Evolutionary conservation across 2,113 vertebrate species (phyloP).

Genomic region (Tricholaema leucomelas): DNA sequence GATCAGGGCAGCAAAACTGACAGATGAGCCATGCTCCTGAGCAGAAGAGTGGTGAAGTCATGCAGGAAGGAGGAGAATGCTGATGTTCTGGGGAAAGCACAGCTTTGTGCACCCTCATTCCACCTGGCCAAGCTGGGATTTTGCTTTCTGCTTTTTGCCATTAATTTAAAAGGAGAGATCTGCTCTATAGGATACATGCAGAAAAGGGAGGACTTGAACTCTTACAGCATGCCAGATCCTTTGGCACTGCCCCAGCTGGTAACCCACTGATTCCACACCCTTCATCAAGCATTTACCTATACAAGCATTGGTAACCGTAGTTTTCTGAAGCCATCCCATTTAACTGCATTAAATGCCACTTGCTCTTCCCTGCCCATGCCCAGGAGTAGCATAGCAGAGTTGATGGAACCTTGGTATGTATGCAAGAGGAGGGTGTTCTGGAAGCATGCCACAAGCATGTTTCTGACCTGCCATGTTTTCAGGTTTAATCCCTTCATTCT

Average conservation of each 20-base stretch:
- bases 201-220: background rate
- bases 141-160: background rate
- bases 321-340: background rate
- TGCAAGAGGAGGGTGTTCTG: background rate
- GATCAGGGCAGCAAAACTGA: background rate
- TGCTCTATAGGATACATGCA: background rate
- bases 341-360: background rate
- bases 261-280: background rate
- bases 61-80: background rate
- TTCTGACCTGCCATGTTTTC: background rate
- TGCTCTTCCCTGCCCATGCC: background rate
- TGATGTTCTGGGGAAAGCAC: background rate
- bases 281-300: background rate
- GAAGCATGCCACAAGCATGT: accelerated
- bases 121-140: background rate
- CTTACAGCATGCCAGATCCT: background rate
- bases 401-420: background rate
- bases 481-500: background rate
- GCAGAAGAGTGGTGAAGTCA: background rate
- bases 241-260: background rate
- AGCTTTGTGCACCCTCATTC: background rate
- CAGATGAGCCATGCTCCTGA: background rate
- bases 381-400: background rate
- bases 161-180: background rate
- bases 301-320: background rate